Percentiles rank a stretch among this genome's conserved stretches.
These are phyloP conservation scores for Sebastes iracundus DNA, from an alignment of 2,797 vertebrate species.

Conservation along the genomic window DNA sequence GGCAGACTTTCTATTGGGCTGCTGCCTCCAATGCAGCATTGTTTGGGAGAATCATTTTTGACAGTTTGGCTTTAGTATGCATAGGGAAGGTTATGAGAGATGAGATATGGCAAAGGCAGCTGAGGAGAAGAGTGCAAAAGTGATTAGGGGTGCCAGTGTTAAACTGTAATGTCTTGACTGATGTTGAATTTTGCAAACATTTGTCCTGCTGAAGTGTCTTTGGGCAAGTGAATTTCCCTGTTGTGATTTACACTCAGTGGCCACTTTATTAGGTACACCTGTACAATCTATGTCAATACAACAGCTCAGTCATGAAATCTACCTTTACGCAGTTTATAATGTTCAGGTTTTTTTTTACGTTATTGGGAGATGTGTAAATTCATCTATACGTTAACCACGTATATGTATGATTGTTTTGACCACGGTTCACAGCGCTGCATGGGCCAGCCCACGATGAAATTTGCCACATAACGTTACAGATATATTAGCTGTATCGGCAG, in stretches of 20 bases:
- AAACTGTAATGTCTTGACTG: background rate
- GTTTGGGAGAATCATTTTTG: constrained; percentile 47
- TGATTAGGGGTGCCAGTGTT: constrained; percentile 22
- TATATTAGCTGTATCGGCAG: too few relatives aligned
- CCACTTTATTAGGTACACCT: background rate
- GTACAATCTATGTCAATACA: background rate
- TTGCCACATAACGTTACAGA: too few relatives aligned
- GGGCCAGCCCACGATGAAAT: too few relatives aligned
- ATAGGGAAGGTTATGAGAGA: constrained; percentile 36
- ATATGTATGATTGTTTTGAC: too few relatives aligned
- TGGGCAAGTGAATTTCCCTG: background rate
- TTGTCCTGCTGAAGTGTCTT: constrained; percentile 21
- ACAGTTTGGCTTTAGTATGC: constrained; percentile 45
- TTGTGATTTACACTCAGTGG: background rate
- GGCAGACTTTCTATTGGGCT: constrained; percentile 29
- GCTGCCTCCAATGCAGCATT: constrained; percentile 23
- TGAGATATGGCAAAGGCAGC: constrained; percentile 24
- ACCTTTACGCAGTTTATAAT: background rate
- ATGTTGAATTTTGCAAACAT: background rate
- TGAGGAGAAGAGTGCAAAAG: constrained; percentile 7
- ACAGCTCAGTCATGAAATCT: background rate
- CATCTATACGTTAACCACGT: too few relatives aligned
- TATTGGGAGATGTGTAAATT: background rate
- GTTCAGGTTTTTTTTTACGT: background rate
- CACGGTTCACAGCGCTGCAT: too few relatives aligned